Percentiles rank a stretch among this genome's conserved stretches.
Evolutionary conservation across 2,888 invertebrate species (phyloP).

Genomic region (Dasypolia templi): DNA sequence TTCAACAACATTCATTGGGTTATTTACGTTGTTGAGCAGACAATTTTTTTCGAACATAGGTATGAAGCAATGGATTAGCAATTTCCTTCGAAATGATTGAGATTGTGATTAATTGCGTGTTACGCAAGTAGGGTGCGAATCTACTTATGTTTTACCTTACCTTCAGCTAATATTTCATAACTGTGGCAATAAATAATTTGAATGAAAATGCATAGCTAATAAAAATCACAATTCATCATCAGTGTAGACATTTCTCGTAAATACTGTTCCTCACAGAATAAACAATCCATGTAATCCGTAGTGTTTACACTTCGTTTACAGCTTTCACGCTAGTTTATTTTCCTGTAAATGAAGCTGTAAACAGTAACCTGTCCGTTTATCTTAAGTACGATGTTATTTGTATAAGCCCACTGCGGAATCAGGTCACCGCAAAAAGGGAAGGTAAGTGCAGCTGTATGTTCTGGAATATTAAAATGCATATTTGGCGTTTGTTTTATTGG

Average conservation of each 20-base stretch:
- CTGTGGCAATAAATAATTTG: background rate
- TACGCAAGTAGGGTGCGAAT: too few relatives aligned
- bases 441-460: slow-evolving; percentile 1
- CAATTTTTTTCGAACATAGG: too few relatives aligned
- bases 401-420: slow-evolving; percentile 21
- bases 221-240: slow-evolving; percentile 6
- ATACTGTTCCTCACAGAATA: background rate
- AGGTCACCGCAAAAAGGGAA: slow-evolving; percentile 7
- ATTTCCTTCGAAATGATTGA: too few relatives aligned
- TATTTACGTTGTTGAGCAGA: too few relatives aligned
- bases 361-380: slow-evolving; percentile 1
- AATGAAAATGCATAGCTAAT: background rate
- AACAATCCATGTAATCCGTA: slow-evolving; percentile 19
- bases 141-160: background rate
- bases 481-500: background rate
- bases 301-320: slow-evolving; percentile 23
- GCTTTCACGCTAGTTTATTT: slow-evolving; percentile 20
- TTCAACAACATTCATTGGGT: too few relatives aligned
- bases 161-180: background rate
- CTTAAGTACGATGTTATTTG: slow-evolving; percentile 31
- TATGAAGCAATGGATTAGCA: too few relatives aligned
- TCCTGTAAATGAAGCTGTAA: slow-evolving; percentile 39
- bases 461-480: background rate
- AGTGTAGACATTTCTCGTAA: slow-evolving; percentile 5
- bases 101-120: too few relatives aligned